phyloP scores from a whole-genome alignment of 2,113 vertebrate genomes.

The Melanostigma gelatinosum region DNA sequence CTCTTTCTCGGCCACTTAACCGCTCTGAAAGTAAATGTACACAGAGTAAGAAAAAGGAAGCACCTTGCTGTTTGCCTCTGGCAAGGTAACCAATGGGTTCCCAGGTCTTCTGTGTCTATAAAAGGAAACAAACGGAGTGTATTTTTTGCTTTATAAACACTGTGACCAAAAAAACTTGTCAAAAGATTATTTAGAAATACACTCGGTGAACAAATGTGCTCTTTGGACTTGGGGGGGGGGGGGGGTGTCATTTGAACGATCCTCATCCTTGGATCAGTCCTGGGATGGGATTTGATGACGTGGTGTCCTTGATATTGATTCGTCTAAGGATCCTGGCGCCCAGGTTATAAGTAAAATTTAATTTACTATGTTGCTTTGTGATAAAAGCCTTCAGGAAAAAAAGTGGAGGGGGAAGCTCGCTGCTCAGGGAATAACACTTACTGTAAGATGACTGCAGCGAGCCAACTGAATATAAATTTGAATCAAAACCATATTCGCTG shows the following conservation, averaged over 20 bases:
- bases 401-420: not conserved
- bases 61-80: conserved; percentile 52
- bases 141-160: conserved; percentile 49
- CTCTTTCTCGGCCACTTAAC: conserved; percentile 11
- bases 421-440: not conserved
- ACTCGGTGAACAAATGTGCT: conserved; percentile 8
- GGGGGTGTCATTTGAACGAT: not conserved
- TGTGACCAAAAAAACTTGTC: conserved; percentile 2
- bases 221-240: conserved; percentile 2
- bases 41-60: conserved; percentile 27
- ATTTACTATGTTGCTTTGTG: not conserved
- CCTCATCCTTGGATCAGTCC: not conserved
- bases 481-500: not conserved
- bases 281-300: too few relatives aligned
- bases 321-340: too few relatives aligned
- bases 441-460: not conserved
- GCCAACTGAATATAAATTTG: not conserved
- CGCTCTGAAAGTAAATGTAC: conserved; percentile 37
- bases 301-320: not conserved
- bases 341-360: not conserved
- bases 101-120: conserved; percentile 20
- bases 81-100: conserved; percentile 19
- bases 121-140: conserved; percentile 20
- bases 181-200: conserved; percentile 21
- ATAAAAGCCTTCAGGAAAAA: not conserved